Evolutionary conservation across 2,797 vertebrate genomes (phyloP), one percentile per base, ranked within the genome.

Genomic region (Diceros bicornis): DNA sequence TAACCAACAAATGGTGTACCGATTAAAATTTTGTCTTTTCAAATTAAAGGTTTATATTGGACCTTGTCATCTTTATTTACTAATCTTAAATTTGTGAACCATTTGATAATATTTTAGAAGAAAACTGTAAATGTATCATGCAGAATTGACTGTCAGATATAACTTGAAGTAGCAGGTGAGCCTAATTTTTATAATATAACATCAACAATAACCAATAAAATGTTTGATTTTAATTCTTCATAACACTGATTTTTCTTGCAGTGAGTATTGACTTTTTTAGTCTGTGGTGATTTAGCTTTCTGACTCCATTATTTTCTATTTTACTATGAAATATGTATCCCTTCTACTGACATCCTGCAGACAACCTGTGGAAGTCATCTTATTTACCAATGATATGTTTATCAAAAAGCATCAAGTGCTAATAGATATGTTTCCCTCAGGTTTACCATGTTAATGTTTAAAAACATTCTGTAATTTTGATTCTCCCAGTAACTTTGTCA

Each of bases 251-350:
- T 98, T 96, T 89, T 95, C 96, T 52, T 34, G 97, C 96, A 98
- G 92, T 98, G 97, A 97, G 92, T 99, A 99, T 99, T 99, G 99
- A 99, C 99, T 99, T 98, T 97, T 68, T 96, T 91, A 66, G 96
- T 98, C 98, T 98, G 97, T 97, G 97, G 98, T 98, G 98, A 98
- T 71, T 98, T 98, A 97, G 97, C 98, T 99, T 99, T 99, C 99
- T 98, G 98, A 98, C 98, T 99, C 99, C 98, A 99, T 99, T 99
- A 99, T 99, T 99, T 99, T 99, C 99, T 98, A 99, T 99, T 99
- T 99, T 99, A 98, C 99, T 99, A 98, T 99, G 99, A 99, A 99
- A 99, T 99, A 98, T 98, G 98, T 99, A 98, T 99, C 99, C 99
- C 97, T 99, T 98, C 97, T 97, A 94, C 98, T 99, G 99, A 99